Percentiles rank a stretch among this genome's conserved stretches.
phyloP scores from a whole-genome alignment of 2,888 invertebrate species.

The Lomographa bimaculata region DNA sequence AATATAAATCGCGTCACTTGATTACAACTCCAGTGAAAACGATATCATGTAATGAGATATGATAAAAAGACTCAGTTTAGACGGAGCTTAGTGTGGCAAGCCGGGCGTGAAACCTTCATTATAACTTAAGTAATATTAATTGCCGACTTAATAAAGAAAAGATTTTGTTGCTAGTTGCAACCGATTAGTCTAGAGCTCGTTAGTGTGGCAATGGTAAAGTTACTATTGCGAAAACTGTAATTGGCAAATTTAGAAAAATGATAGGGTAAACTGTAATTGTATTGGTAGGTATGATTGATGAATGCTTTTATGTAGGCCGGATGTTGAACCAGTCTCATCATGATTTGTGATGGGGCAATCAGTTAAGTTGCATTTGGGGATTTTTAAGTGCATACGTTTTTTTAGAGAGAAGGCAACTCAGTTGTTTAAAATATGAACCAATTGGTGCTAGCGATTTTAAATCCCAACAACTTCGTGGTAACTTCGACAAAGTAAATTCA shows the following conservation, averaged over 20 bases:
- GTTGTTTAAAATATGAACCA: too few species aligned
- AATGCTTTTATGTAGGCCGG: neutral
- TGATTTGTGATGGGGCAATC: neutral
- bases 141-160: conserved; percentile 65
- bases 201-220: conserved; percentile 51
- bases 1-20: conserved; percentile 13
- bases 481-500: too few species aligned
- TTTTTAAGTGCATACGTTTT: too few species aligned
- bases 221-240: conserved; percentile 60
- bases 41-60: conserved; percentile 21
- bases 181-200: conserved; percentile 59
- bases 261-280: conserved; percentile 36
- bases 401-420: too few species aligned
- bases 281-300: conserved; percentile 45
- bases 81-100: conserved; percentile 48
- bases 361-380: too few species aligned
- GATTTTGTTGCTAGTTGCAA: conserved; percentile 59
- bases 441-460: too few species aligned
- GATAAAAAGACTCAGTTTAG: conserved; percentile 31
- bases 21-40: conserved; percentile 22
- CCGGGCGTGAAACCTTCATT: conserved; percentile 63
- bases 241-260: conserved; percentile 53
- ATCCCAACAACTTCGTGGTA: too few species aligned
- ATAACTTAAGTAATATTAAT: conserved; percentile 76
- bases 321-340: neutral